Evolutionary conservation across 1,140 invertebrate species (phyloP), one percentile per base, ranked within the genome.

Genomic region (Sesamia nonagrioides): DNA sequence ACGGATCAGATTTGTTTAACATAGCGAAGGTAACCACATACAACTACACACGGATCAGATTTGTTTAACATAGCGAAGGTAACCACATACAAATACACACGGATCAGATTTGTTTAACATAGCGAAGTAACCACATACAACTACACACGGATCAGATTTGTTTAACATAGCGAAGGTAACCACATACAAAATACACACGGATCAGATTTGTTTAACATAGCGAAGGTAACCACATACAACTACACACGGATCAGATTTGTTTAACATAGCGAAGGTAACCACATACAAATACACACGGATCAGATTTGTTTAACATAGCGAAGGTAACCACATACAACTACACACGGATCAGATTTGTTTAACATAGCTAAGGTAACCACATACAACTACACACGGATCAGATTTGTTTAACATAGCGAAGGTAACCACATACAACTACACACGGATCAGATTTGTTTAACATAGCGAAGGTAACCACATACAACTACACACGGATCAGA

Each of bases 141-240:
- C 0, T 11, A 3, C 42, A 13, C 6, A 13, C 54, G 11, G 54
- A 58, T 58, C 54, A 33, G 54, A 58, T 58, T 58, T 21, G 54
- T 58, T 58, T 11, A 5, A 58, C 54, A 58, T 13, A 58, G 54
- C 21, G 54, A 3, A 27, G 21, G 21, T 1, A 27, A 15, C 54
- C 54, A 21, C 54, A 58, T 15, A 13, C 45, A n/a, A 13, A 11
- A 0, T 11, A 3, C 42, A 13, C 6, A 13, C 54, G 11, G 54
- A 58, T 58, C 54, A 33, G 54, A 58, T 58, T 58, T 21, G 54
- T 58, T 58, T 11, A 5, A 58, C 54, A 58, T 13, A 58, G 54
- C 21, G 54, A 3, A 27, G 21, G 21, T 1, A 27, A 15, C 54
- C 54, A 21, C 54, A 58, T 15, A 13, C 45, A 13, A 11, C 0